phyloP scores from a whole-genome alignment of 2,888 invertebrate genomes.

The Keiferia lycopersicella region DNA sequence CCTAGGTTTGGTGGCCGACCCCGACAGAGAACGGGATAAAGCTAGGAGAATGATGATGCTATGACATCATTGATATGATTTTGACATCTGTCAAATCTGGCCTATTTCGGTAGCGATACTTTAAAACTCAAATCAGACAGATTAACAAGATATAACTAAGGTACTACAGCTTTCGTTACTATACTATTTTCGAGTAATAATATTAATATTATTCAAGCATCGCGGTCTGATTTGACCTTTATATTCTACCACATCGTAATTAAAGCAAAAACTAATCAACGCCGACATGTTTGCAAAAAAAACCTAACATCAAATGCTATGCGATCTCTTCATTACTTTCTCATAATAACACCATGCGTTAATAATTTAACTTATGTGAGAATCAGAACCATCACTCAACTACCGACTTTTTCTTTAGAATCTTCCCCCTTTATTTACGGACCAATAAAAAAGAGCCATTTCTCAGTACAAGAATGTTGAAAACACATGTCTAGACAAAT shows the following conservation, averaged over 20 bases:
- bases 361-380: conserved; percentile 44
- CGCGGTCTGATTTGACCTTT: neutral
- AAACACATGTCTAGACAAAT: conserved; percentile 48
- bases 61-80: too few relatives aligned
- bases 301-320: conserved; percentile 27
- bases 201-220: too few relatives aligned
- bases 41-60: too few relatives aligned
- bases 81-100: too few relatives aligned
- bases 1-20: too few relatives aligned
- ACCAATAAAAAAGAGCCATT: conserved; percentile 1
- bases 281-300: conserved; percentile 2
- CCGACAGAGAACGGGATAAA: too few relatives aligned
- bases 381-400: conserved; percentile 53
- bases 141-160: too few relatives aligned
- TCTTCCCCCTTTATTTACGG: conserved; percentile 50
- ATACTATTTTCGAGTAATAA: too few relatives aligned
- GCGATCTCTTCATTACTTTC: conserved; percentile 28
- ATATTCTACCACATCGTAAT: neutral
- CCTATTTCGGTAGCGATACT: too few relatives aligned
- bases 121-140: too few relatives aligned
- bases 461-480: neutral
- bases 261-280: conserved; percentile 11
- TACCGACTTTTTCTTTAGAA: conserved; percentile 50
- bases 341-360: conserved; percentile 24
- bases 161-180: too few relatives aligned